Conservation (phyloP, 2,888 invertebrate genomes). For the Chrysina gloriosa region DNA sequence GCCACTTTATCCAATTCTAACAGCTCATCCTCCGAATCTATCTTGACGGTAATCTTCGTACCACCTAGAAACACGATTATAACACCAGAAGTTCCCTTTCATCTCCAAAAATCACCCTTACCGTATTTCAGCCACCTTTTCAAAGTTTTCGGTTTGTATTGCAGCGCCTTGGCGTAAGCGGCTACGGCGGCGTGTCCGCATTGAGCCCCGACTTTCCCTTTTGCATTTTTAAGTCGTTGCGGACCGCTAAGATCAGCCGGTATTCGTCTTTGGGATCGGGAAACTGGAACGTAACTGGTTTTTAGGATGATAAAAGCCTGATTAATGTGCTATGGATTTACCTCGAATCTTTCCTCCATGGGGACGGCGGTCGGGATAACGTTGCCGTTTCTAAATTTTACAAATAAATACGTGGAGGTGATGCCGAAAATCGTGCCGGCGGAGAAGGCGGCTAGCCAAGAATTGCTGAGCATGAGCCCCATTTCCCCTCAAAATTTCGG, state of each 20-base stretch:
- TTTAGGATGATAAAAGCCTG: not conserved
- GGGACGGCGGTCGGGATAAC: constrained; percentile 39
- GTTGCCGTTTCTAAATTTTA: constrained; percentile 48
- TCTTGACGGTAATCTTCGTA: constrained; percentile 88
- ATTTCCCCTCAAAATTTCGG: constrained; percentile 46
- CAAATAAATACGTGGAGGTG: constrained; percentile 55
- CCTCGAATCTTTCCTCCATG: constrained; percentile 61
- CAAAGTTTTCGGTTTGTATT: constrained; percentile 72
- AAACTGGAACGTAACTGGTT: constrained; percentile 53
- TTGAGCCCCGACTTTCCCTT: constrained; percentile 94
- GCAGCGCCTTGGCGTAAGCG: constrained; percentile 79
- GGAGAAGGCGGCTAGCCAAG: constrained; percentile 54
- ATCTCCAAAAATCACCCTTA: constrained; percentile 38
- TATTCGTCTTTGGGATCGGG: constrained; percentile 68
- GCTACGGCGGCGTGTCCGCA: constrained; percentile 95
- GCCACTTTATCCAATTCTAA: constrained; percentile 77
- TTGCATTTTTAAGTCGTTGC: constrained; percentile 93
- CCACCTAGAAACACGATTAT: constrained; percentile 68
- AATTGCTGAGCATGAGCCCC: constrained; percentile 57
- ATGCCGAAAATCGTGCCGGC: constrained; percentile 59
- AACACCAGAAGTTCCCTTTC: not conserved
- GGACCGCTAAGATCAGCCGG: constrained; percentile 87
- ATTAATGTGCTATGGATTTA: constrained; percentile 40
- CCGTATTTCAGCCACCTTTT: constrained; percentile 67
- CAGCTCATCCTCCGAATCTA: constrained; percentile 81